phyloP scores from a whole-genome alignment of 1,140 invertebrate genomes.

The Camponotus vicinus region DNA sequence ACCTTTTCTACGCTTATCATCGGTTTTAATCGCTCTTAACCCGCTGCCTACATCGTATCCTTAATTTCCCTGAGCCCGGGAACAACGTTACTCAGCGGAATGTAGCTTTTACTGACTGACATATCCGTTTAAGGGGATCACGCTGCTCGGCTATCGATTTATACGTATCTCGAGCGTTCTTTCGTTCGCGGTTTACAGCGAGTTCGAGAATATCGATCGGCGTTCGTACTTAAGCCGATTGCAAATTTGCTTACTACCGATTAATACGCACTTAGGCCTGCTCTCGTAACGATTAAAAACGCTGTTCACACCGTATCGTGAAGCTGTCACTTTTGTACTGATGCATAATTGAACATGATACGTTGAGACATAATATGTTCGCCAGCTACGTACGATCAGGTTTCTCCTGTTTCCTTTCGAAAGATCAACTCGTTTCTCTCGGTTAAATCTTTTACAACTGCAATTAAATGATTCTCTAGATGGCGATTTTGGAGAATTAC shows the following conservation, averaged over 20 bases:
- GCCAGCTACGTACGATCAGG: constrained; percentile 33
- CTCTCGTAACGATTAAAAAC: constrained; percentile 50
- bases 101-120: constrained; percentile 51
- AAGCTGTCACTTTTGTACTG: constrained; percentile 51
- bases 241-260: constrained; percentile 73
- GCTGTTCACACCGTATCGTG: constrained; percentile 62
- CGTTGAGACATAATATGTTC: constrained; percentile 34
- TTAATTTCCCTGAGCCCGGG: constrained; percentile 50
- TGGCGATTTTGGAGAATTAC: constrained; percentile 22
- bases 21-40: constrained; percentile 48
- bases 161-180: constrained; percentile 24
- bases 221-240: constrained; percentile 21
- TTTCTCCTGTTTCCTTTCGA: constrained; percentile 65
- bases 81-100: constrained; percentile 54
- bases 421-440: constrained; percentile 54
- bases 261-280: constrained; percentile 71
- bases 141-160: constrained; percentile 32
- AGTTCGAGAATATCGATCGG: constrained; percentile 13
- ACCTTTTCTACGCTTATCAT: constrained; percentile 38
- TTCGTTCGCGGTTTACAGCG: constrained; percentile 14
- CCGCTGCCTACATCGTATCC: constrained; percentile 28
- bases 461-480: constrained; percentile 64
- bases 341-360: constrained; percentile 67
- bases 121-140: constrained; percentile 50
- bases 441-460: constrained; percentile 43